phyloP scores from a whole-genome alignment of 2,888 invertebrate species.

The Achlya flavicornis region DNA sequence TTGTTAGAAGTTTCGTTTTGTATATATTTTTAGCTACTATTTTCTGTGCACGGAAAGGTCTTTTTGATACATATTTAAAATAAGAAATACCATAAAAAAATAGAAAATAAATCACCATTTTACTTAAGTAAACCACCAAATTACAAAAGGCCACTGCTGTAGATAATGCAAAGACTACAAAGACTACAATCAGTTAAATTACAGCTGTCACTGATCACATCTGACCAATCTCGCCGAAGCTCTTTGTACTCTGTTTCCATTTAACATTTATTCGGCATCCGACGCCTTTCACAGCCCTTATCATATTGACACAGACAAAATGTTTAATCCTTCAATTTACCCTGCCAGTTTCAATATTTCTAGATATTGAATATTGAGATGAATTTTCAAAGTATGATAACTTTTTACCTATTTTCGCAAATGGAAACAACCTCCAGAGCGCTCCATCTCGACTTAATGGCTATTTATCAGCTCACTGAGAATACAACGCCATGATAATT shows the following conservation, averaged over 20 bases:
- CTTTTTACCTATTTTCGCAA: slow-evolving; percentile 22
- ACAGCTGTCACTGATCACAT: slow-evolving; percentile 61
- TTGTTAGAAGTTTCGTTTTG: slow-evolving; percentile 50
- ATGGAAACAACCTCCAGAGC: neutral
- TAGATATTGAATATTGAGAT: slow-evolving; percentile 32
- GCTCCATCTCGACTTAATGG: slow-evolving; percentile 14
- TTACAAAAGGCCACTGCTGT: neutral
- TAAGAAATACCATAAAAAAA: too few species aligned
- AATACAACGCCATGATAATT: neutral
- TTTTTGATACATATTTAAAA: too few species aligned
- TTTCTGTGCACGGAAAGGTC: slow-evolving; percentile 31
- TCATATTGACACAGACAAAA: slow-evolving; percentile 75
- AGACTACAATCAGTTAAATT: slow-evolving; percentile 41
- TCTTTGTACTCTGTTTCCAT: slow-evolving; percentile 69
- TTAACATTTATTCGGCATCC: slow-evolving; percentile 61
- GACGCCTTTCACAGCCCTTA: slow-evolving; percentile 69
- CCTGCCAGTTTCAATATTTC: slow-evolving; percentile 58
- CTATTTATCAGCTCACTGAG: slow-evolving; percentile 25
- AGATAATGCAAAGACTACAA: slow-evolving; percentile 23
- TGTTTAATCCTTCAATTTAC: slow-evolving; percentile 72
- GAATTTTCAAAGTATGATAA: slow-evolving; percentile 34
- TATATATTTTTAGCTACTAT: slow-evolving; percentile 45
- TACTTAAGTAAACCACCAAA: slow-evolving; percentile 21
- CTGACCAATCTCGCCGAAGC: slow-evolving; percentile 59
- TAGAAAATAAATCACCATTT: too few species aligned